Base-by-base conservation (phyloP, 2,113 vertebrate species). In the Oreochromis tanganicae region DNA sequence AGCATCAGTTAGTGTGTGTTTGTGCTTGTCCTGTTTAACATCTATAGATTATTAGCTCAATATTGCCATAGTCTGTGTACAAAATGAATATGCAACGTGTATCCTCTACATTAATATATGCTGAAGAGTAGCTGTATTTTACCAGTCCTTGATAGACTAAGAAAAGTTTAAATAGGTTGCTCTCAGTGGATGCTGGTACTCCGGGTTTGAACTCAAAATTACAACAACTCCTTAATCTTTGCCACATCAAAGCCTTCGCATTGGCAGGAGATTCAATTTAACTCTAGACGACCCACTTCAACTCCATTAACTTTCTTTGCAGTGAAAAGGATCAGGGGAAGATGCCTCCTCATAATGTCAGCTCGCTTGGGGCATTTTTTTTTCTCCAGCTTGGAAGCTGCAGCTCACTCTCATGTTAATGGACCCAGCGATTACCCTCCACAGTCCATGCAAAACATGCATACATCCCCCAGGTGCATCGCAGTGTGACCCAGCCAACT, bases 201-300 rank as follows among this genome's bases (percentile, higher is more conserved):
- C 71, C 3, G 13, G 38, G 66, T 91, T 89, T 86, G 55, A 89
- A 88, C 80, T 81, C 80, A 52, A 86, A 91, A 93, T 89, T 85
- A 87, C 89, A 90, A 80, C 82, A 82, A 85, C 82, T 87, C 87
- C 89, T 92, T 91, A 90, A 94, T 92, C 88, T 93, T 81, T 82
- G 81, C 86, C 63, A 92, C 82, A 94, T 94, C 93, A 92, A 93
- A 94, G 91, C 90, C 41, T 86, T 88, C 91, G 82, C 88, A 89
- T 91, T 81, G 91, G 82, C 80, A 88, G 83, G 84, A 73, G 84
- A 89, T 92, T 94, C 85, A 86, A 88, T 93, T 94, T 87, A 75
- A 91, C 88, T 95, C 66, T 41, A 89, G 91, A 93, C 55, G 81
- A 94, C 94, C 92, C 93, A 94, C 92, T 95, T 95, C 86, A 93